Evolutionary conservation across 2,113 vertebrate species (phyloP), one percentile per base, ranked within the genome.

Genomic region (Xerus inauris): DNA sequence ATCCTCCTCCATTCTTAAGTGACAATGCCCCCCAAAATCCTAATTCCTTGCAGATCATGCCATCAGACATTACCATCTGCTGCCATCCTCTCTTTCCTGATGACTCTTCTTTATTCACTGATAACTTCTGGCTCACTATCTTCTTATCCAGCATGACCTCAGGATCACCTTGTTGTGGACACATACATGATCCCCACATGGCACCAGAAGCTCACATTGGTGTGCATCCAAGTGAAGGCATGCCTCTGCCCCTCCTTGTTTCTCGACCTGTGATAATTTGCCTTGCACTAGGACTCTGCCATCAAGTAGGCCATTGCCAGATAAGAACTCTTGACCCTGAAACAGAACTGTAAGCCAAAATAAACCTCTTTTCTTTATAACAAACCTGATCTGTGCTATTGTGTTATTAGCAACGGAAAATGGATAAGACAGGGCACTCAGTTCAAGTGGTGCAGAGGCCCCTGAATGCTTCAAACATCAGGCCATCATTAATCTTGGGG

Each of bases 1-100:
- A 49, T 95, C 97, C 0, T 95, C 97, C 79, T 98, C 97, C 98
- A 79, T 98, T 79, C 54, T 45, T 32, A 47, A 40, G 45, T 69
- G 72, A 16, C 73, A 51, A 35, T 79, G 32, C 90, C 98, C 97
- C 96, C 69, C 49, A 88, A 96, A 35, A 75, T 54, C 38, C 73
- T 32, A 45, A 2, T 38, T 76, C 51, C 64, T 94, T 42, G 42
- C 67, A 71, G 77, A 69, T 45, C 65, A 76, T 57, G 26, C 1
- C 20, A 59, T 9, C 14, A 3, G 45, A 5, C 57, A 84, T 38
- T 87, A 62, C 35, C 30, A 40, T 20, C 30, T 85, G 59, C 26
- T 47, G 14, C 30, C 79, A 94, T 11, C 13, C 14, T 85, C 10
- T 57, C 47, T 80, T 16, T 24, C 14, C 30, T 30, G 28, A 79